Conservation (phyloP, 2,888 invertebrate species). For the Brenthis daphne region DNA sequence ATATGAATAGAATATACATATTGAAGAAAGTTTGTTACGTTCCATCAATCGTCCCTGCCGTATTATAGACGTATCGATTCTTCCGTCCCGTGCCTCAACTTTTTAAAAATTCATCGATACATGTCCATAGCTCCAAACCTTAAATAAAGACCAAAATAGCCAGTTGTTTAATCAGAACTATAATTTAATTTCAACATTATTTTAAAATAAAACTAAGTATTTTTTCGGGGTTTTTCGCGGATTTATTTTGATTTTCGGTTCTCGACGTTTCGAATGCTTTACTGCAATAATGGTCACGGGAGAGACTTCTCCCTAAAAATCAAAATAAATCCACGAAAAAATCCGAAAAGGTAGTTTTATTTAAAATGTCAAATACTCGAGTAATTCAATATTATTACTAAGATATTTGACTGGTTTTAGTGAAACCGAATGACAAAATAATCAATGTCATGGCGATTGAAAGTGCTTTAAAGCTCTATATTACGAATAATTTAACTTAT, state of each 20-base stretch:
- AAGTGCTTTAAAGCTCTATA: neutral
- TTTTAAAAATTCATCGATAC: slow-evolving; percentile 76
- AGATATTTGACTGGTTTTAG: too few species aligned
- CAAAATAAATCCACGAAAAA: too few species aligned
- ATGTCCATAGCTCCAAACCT: slow-evolving; percentile 66
- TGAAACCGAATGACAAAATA: too few species aligned
- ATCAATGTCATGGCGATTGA: too few species aligned
- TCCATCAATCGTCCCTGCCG: slow-evolving; percentile 57
- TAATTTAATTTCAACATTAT: neutral
- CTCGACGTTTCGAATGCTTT: too few species aligned
- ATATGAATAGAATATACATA: neutral
- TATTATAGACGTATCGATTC: slow-evolving; percentile 69
- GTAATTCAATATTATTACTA: neutral
- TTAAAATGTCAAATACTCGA: too few species aligned
- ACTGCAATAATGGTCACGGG: too few species aligned
- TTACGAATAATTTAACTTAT: neutral
- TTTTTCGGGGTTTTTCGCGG: too few species aligned
- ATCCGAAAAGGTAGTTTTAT: too few species aligned
- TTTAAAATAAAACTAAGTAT: too few species aligned
- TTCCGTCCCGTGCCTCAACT: slow-evolving; percentile 74
- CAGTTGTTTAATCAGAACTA: slow-evolving; percentile 17
- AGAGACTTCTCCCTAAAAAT: too few species aligned
- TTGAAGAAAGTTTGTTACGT: slow-evolving; percentile 19
- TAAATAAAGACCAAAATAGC: slow-evolving; percentile 50
- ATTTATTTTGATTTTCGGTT: too few species aligned